Base-by-base conservation (phyloP, 1,140 invertebrate species). In the Phortica variegata region DNA sequence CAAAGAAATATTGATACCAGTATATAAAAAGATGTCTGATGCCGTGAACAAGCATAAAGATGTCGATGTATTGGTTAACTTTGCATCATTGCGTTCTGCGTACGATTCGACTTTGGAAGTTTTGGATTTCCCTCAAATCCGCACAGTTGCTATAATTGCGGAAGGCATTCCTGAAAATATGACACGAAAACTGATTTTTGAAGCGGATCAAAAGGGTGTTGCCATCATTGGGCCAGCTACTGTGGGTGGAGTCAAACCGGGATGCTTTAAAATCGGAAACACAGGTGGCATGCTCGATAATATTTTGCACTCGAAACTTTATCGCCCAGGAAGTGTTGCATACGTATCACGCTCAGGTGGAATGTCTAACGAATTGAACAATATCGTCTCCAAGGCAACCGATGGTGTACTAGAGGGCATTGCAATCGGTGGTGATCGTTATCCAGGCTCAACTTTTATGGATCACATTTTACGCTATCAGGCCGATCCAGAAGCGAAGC, bases 211-310 rank as follows among this genome's bases (percentile, higher is more conserved):
- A 56, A 93, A 89, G 65, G 69, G 74, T 5, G 90, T 97, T 1
- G 84, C 84, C 3, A 91, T 97, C 23, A 96, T 97, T 70, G 95
- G 95, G 4, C 97, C 97, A 0, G 97, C 97, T 1, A 99, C 97
- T 0, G 97, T 97, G 36, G 92, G 93, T 54, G 97, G 97, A 19
- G 89, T 99, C 18, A 99, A 99, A 73, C 97, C 97, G 0, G 97
- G 97, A 1, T 98, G 95, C 75, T 98, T 99, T 76, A 99, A 98
- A 79, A 99, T 99, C 61, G 97, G 97, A 29, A 99, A 99, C 79
- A 99, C 97, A 9, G 97, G 95, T 2, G 96, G 96, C 39, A 99
- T 99, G 96, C 92, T 99, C 84, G 97, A 99, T 73, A 99, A 99
- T 73, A 98, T 99, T 62, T 79, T 99, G 2, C 91, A 97, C 57